Conservation (phyloP, 2,113 vertebrate genomes). For the Laterallus jamaicensis region DNA sequence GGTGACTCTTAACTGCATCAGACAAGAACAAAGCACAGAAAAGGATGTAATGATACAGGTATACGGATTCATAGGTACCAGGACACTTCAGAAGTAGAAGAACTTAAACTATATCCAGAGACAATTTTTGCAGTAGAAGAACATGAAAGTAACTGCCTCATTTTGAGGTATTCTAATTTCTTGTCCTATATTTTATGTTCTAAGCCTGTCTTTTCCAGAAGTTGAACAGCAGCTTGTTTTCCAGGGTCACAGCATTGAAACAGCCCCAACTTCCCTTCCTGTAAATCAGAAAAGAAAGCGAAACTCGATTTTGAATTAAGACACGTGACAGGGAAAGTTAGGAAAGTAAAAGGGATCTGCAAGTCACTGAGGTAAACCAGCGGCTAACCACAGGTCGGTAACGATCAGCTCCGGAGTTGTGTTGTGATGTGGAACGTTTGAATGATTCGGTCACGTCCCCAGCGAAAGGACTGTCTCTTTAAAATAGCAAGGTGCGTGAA, state of each 20-base stretch:
- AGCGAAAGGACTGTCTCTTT: neutral
- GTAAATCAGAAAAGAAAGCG: constrained; percentile 36
- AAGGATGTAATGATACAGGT: constrained; percentile 8
- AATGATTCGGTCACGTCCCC: neutral
- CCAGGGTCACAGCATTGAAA: neutral
- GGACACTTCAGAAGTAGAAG: constrained; percentile 8
- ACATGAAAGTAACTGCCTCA: neutral
- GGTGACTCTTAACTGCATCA: constrained; percentile 31
- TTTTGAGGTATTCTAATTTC: neutral
- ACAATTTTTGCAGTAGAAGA: constrained; percentile 2
- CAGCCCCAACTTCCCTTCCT: neutral
- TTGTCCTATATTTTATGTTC: neutral
- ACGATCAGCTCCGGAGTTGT: neutral
- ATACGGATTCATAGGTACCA: neutral
- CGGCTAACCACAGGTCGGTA: neutral
- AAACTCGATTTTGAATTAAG: constrained; percentile 25
- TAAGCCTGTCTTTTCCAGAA: neutral
- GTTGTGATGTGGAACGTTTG: neutral
- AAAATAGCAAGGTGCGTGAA: neutral
- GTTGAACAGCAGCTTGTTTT: constrained; percentile 7
- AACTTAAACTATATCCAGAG: neutral
- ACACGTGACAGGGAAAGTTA: neutral
- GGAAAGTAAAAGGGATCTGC: neutral
- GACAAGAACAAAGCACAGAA: constrained; percentile 30
- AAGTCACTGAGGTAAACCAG: neutral